Base-by-base conservation (phyloP, 2,113 vertebrate genomes). In the Hippoglossus stenolepis region DNA sequence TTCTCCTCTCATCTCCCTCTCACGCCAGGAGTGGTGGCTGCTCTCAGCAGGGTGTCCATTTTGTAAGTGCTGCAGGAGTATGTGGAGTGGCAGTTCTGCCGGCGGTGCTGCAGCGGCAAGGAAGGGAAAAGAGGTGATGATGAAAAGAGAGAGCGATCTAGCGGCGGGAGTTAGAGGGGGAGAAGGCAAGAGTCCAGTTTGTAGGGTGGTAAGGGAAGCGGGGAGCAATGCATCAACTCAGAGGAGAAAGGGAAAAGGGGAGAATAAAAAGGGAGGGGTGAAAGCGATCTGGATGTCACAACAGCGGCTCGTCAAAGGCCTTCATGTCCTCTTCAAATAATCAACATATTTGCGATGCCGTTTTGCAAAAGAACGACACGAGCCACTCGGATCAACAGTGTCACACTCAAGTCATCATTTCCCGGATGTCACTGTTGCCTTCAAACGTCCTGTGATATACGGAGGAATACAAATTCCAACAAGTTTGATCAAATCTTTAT, bases 31-130 rank as follows among this genome's bases (percentile, higher is more conserved):
- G 80, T 71, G 67, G 62, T 77, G 72, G 72, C 85, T 75, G 84
- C 72, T 80, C 84, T 82, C 88, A 87, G 86, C 77, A 73, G 88
- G 90, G 67, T 43, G 43, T 79, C 77, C 75, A 75, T 89, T 90
- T 89, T 89, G 73, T 85, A 87, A 82, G 78, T 86, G 84, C 82
- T 73, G 69, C 75, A 77, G 78, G 87, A 88, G 83, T 79, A 82
- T 66, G 71, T 83, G 40, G 54, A 85, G 82, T 75, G 69, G 77
- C 86, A 65, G 73, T n/a, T 69, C 68, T 70, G 69, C 85, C 31
- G 5, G 69, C 56, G 7, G 68, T 65, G 54, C 70, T 24, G 67
- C 62, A 61, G 66, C 66, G 45, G 54, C 11, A 49, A 53, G 51
- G 26, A 61, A 64, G 73, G 56, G 43, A 67, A 63, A 38, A 18